Conservation (phyloP, 2,797 vertebrate species). For the Enoplosus armatus region DNA sequence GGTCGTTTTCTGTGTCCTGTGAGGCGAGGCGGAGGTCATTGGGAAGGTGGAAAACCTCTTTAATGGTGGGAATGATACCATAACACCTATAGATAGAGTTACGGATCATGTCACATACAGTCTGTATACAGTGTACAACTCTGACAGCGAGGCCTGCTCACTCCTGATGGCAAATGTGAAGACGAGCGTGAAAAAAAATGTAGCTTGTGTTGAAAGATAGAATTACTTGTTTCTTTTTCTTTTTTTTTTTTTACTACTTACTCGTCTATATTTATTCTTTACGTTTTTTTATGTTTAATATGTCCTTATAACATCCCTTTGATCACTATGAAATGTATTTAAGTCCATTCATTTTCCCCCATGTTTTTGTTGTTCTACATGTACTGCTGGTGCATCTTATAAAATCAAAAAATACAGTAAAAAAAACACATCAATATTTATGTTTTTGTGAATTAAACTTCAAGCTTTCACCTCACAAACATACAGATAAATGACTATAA, state of each 20-base stretch:
- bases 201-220: slow-evolving; percentile 11
- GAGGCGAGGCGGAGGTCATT: slow-evolving; percentile 80
- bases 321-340: neutral
- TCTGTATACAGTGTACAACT: slow-evolving; percentile 53
- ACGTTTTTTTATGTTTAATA: neutral
- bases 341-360: neutral
- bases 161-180: slow-evolving; percentile 47
- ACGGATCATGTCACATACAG: slow-evolving; percentile 78
- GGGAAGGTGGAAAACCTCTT: slow-evolving; percentile 82
- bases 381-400: neutral
- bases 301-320: neutral
- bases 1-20: slow-evolving; percentile 79
- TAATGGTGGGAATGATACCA: slow-evolving; percentile 83
- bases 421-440: neutral
- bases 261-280: neutral
- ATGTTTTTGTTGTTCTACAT: neutral
- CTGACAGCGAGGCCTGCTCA: slow-evolving; percentile 49
- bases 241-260: neutral
- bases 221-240: neutral
- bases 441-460: neutral
- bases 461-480: neutral
- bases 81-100: slow-evolving; percentile 84
- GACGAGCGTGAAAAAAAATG: slow-evolving; percentile 37
- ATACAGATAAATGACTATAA: neutral
- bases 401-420: neutral